Evolutionary conservation across 2,888 invertebrate genomes (phyloP).

Genomic region (Smittia sp.): DNA sequence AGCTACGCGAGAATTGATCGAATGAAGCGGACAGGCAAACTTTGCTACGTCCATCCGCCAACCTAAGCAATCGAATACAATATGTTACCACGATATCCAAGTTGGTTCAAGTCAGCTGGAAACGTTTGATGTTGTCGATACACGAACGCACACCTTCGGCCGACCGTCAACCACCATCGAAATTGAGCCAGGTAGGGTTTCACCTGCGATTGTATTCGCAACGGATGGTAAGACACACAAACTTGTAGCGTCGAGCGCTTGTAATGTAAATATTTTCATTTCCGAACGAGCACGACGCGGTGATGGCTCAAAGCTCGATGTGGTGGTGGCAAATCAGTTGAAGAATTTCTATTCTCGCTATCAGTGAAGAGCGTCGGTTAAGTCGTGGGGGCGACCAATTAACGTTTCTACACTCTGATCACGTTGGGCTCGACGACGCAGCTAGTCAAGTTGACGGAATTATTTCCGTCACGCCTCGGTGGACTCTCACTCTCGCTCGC

Average conservation of each 20-base stretch:
- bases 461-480: constrained; percentile 4
- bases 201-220: constrained; percentile 10
- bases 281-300: too few relatives aligned
- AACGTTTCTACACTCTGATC: too few relatives aligned
- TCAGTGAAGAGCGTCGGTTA: too few relatives aligned
- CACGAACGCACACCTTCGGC: background rate
- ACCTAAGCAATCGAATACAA: constrained; percentile 29
- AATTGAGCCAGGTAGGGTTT: constrained; percentile 1
- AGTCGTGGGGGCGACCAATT: too few relatives aligned
- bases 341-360: too few relatives aligned
- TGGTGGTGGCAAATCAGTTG: too few relatives aligned
- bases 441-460: background rate
- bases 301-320: too few relatives aligned
- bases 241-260: background rate
- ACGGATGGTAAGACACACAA: background rate
- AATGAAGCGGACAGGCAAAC: background rate
- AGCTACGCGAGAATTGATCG: background rate
- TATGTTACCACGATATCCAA: constrained; percentile 32
- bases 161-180: background rate
- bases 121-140: background rate
- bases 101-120: constrained; percentile 35
- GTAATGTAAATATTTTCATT: too few relatives aligned
- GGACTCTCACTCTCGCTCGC: background rate
- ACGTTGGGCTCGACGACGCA: background rate
- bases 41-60: constrained; percentile 23